Evolutionary conservation across 1,140 invertebrate species (phyloP).

Genomic region (Apis florea): DNA sequence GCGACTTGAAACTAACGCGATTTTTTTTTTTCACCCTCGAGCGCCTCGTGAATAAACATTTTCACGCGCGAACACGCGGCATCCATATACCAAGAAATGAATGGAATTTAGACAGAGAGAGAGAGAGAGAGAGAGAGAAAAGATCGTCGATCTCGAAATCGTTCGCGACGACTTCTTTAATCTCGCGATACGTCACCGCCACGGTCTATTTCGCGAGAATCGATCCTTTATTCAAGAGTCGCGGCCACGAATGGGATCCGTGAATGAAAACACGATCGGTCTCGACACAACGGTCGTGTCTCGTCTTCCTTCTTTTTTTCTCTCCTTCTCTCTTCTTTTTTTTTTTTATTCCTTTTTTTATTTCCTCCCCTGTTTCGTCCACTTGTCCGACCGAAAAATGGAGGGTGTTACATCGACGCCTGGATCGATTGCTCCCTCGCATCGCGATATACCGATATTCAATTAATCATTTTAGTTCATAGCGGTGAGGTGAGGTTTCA

Average conservation of each 20-base stretch:
- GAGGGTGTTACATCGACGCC: slow-evolving; percentile 48
- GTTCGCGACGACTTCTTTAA: neutral
- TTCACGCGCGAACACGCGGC: neutral
- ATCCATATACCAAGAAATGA: neutral
- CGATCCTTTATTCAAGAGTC: neutral
- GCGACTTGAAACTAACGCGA: neutral
- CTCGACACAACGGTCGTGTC: neutral
- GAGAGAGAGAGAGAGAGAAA: neutral
- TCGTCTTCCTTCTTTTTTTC: neutral
- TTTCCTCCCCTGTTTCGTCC: slow-evolving; percentile 23
- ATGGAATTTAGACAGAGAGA: neutral
- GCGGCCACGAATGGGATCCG: neutral
- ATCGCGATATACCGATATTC: slow-evolving; percentile 63
- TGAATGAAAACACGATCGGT: slow-evolving; percentile 3
- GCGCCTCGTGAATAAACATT: slow-evolving; percentile 30
- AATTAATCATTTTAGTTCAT: slow-evolving; percentile 68
- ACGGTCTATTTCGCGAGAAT: neutral
- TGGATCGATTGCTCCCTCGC: slow-evolving; percentile 55
- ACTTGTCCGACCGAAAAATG: slow-evolving; percentile 60
- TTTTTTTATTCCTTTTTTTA: neutral
- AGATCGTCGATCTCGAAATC: neutral
- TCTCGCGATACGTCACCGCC: neutral
- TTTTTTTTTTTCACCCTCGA: neutral
- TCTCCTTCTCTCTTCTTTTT: neutral
- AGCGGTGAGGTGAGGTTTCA: slow-evolving; percentile 59